Evolutionary conservation across 2,888 invertebrate genomes (phyloP), one percentile per base, ranked within the genome.

Genomic region (Tinea semifulvella): DNA sequence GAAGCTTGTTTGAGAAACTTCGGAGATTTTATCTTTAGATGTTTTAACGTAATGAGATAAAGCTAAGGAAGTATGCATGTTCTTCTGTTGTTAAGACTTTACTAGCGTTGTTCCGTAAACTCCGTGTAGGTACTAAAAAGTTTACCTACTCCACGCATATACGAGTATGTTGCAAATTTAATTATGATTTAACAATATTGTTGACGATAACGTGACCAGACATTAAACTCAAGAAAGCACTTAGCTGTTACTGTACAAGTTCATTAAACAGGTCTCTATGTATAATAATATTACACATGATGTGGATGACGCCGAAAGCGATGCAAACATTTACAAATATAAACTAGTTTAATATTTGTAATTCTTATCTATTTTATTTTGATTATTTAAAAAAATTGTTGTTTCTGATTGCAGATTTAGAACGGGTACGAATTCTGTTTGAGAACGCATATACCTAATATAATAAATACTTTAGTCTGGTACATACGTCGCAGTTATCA

Each of bases 1-100:
- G 40, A 40, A 40, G 40, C 40, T 40, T 40, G 40, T 22, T 40
- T 40, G 22, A 40, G 17, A 20, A 40, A 40, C 40, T 40, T 40
- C 14, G 20, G 40, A 40, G 40, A 40, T 40, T 40, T 20, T 40
- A 40, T 40, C 40, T 40, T 20, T n/a, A 40, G 40, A 22, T 40
- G 40, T 22, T 40, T 40, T 40, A 40, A 20, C 22, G 22, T 40
- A 40, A 40, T 40, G 40, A 40, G 40, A 20, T 40, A 40, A 40
- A 40, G 22, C 7, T 11, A 10, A 38, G 38, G 19, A 38, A 38
- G 40, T 13, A n/a, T 40, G 40, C 3, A 22, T 40, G 40, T 40
- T 40, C 36, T 36, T 36, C 31, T 31, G 13, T 31, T 18, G 36
- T 36, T 36, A 18, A 18, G 18, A 7, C 31, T 31, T 31, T 31